Evolutionary conservation across 1,140 invertebrate species (phyloP), one percentile per base, ranked within the genome.

Genomic region (Trigoniulus corallinus): DNA sequence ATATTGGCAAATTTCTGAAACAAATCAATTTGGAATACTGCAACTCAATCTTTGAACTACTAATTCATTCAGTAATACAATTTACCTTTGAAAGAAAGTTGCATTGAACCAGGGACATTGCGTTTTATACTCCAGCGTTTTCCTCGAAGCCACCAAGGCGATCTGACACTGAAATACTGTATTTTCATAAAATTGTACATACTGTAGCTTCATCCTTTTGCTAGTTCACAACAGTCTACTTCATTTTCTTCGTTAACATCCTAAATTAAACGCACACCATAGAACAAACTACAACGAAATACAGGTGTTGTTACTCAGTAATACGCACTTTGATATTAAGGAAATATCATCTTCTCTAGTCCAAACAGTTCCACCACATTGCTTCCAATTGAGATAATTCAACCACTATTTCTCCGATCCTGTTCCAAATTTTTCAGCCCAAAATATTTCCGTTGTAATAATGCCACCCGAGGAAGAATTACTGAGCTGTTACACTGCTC

Each of bases 321-420:
- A 26, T 54, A 25, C 53, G 54, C 56, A 72, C 71, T 64, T 72
- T 47, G 63, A 56, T 49, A 72, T 63, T 25, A 73, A 63, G 27
- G 66, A 59, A 3, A 67, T 57, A 54, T 73, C 70, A 62, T 73
- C 71, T 26, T 67, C 62, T 29, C 66, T 56, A 3, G 68, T 71
- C 71, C 71, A 73, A 50, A 70, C 67, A 3, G 67, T 59, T 2
- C 70, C 70, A 18, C 68, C 69, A 49, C 64, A 64, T 52, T 67
- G 62, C 53, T 72, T 72, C 69, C 70, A 72, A 57, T 71, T 72
- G 22, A 71, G 61, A 53, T 67, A 72, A 58, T 72, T 72, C n/a
- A 73, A 61, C 71, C 71, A 73, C 54, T 73, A 72, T 29, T 69
- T 72, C 2, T 70, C 60, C 56, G 70, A 73, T 57, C 72, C 70